These are phyloP conservation scores for Sorex fumeus DNA, from an alignment of 2,113 vertebrate genomes.

Conservation along the genomic window DNA sequence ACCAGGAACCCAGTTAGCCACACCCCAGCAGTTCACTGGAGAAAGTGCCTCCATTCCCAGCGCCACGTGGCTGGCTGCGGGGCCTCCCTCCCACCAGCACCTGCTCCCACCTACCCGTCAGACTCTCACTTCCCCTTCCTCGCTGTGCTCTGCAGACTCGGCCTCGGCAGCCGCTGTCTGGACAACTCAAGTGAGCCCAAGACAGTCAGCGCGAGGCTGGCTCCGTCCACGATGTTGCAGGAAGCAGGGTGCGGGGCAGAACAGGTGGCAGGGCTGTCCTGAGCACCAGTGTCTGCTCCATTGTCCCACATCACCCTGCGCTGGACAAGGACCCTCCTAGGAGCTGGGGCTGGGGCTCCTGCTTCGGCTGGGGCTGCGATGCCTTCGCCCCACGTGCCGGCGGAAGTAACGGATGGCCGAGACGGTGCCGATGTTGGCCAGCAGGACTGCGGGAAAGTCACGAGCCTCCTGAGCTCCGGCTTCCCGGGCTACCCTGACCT, in stretches of 20 bases:
- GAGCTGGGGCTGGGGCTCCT: conserved; percentile 37
- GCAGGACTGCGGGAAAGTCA: conserved; percentile 90
- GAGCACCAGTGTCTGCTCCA: not conserved
- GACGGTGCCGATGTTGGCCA: conserved; percentile 95
- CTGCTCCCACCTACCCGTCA: not conserved
- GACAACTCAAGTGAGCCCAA: not conserved
- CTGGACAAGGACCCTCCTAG: conserved; percentile 47
- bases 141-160: not conserved
- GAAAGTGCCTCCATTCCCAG: too few species aligned
- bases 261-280: not conserved
- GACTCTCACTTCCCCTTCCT: not conserved
- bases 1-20: too few species aligned
- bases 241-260: not conserved
- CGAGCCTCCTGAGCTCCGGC: not conserved
- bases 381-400: conserved; percentile 85
- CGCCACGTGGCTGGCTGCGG: too few species aligned
- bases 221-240: not conserved
- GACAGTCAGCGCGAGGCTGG: not conserved
- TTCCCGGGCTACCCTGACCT: not conserved
- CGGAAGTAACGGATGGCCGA: conserved; percentile 97
- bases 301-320: not conserved
- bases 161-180: not conserved
- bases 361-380: conserved; percentile 22
- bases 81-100: too few species aligned
- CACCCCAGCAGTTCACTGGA: too few species aligned